These are phyloP conservation scores for Sturmia bella DNA, from an alignment of 2,888 invertebrate genomes.

Conservation along the genomic window DNA sequence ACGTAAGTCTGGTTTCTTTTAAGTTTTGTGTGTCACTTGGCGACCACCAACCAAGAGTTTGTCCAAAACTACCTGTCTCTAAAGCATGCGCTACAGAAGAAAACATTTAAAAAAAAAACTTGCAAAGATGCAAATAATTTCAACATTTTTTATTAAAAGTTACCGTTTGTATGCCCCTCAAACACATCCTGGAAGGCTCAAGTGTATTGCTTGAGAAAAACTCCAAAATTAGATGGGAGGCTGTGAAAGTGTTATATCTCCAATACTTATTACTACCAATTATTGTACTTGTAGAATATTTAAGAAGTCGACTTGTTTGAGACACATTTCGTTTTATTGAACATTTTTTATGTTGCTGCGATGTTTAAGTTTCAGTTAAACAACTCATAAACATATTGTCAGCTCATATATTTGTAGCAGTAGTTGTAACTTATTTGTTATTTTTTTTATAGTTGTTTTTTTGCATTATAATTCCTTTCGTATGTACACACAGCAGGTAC, in stretches of 20 bases:
- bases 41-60: conserved; percentile 58
- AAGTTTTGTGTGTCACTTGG: background rate
- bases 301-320: background rate
- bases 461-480: conserved; percentile 37
- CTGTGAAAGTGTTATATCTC: too few species aligned
- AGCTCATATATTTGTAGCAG: conserved; percentile 54
- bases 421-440: conserved; percentile 27
- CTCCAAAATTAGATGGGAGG: too few species aligned
- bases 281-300: background rate
- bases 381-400: conserved; percentile 65
- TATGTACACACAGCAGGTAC: conserved; percentile 63
- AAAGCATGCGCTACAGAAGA: conserved; percentile 4
- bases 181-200: too few species aligned
- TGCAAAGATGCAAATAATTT: background rate
- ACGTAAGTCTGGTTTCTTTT: conserved; percentile 40
- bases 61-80: conserved; percentile 17
- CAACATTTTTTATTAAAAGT: background rate
- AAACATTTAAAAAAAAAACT: background rate
- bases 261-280: background rate
- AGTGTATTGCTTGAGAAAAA: too few species aligned
- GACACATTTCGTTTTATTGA: background rate
- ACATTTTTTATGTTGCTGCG: background rate
- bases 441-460: background rate
- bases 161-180: too few species aligned
- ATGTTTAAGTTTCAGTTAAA: conserved; percentile 52